A percentile compares a stretch with the other conserved stretches of the same genome.
phyloP scores from a whole-genome alignment of 2,113 vertebrate genomes.

The Platysteira castanea region DNA sequence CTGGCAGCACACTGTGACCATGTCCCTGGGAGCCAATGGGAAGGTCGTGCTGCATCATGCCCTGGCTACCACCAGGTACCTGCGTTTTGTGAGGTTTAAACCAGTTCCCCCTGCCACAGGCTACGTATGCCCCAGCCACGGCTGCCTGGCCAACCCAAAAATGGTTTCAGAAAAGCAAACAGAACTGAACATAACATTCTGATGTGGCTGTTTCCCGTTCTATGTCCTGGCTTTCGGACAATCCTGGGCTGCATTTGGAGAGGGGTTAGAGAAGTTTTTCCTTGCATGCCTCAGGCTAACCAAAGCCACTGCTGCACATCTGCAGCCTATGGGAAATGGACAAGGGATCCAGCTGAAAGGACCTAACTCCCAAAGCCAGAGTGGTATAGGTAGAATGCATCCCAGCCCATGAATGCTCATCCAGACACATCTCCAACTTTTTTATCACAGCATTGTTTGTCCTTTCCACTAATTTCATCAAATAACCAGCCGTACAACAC shows the following conservation, averaged over 20 bases:
- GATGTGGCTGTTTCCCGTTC: rapidly evolving
- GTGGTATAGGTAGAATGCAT: neutral
- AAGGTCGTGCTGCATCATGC: neutral
- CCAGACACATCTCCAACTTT: neutral
- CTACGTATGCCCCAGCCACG: rapidly evolving
- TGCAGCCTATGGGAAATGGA: neutral
- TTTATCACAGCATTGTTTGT: neutral
- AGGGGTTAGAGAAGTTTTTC: neutral
- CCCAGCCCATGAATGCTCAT: neutral
- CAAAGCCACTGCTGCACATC: neutral
- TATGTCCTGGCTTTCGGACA: neutral
- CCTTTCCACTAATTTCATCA: neutral
- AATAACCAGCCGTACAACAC: neutral
- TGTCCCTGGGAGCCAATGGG: neutral
- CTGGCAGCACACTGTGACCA: neutral
- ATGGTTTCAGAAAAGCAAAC: neutral
- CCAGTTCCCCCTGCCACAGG: neutral
- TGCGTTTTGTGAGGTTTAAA: neutral
- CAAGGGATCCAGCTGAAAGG: neutral
- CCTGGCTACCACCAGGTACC: neutral
- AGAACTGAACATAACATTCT: neutral
- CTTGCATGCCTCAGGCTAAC: neutral
- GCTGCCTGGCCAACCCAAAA: neutral
- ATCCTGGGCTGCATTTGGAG: neutral
- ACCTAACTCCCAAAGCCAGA: neutral